phyloP scores from a whole-genome alignment of 1,140 invertebrate genomes.

The Eriosoma lanigerum region DNA sequence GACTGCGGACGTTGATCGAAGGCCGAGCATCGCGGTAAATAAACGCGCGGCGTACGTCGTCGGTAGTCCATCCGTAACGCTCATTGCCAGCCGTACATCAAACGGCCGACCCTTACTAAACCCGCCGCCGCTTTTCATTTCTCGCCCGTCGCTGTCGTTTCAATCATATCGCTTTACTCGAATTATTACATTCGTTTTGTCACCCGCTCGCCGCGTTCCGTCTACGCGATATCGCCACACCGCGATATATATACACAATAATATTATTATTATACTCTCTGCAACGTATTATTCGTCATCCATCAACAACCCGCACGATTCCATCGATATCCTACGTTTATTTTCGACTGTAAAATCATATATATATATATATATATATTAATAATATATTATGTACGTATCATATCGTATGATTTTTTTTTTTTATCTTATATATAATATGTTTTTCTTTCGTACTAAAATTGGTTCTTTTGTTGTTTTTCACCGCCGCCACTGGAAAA shows the following conservation, averaged over 20 bases:
- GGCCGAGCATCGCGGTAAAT: conserved; percentile 45
- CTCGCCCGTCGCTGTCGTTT: neutral
- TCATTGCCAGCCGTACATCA: conserved; percentile 46
- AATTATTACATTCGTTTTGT: conserved; percentile 44
- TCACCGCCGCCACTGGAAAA: conserved; percentile 3
- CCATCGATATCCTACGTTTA: neutral
- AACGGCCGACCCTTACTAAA: neutral
- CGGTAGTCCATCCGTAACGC: conserved; percentile 41
- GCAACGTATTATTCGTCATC: conserved; percentile 20
- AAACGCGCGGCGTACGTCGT: conserved; percentile 47
- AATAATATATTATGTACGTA: no score
- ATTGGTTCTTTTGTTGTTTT: conserved; percentile 31
- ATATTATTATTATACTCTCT: no score
- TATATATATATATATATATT: no score
- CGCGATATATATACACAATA: neutral
- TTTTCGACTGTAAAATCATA: no score
- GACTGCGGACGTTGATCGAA: conserved; percentile 50
- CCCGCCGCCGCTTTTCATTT: neutral
- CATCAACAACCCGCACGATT: neutral
- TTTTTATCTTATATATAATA: neutral
- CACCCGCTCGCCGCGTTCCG: neutral
- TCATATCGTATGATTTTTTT: neutral
- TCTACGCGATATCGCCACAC: no score
- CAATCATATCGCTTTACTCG: conserved; percentile 43
- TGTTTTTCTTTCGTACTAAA: conserved; percentile 1